Percentiles rank a stretch among this genome's conserved stretches.
Conservation (phyloP, 2,888 invertebrate species). For the Lamellibrachia satsuma region DNA sequence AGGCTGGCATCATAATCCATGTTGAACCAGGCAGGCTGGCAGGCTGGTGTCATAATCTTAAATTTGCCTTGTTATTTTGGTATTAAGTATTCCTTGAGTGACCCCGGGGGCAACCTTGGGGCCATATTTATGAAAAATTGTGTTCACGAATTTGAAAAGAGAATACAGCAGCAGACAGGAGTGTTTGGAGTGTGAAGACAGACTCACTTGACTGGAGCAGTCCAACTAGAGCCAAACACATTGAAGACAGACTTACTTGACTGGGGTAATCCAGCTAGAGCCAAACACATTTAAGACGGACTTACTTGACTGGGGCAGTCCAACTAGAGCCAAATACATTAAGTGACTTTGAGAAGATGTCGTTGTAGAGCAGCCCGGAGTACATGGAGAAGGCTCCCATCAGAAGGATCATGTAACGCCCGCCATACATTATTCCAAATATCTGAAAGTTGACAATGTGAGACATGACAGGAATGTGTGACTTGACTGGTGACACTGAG, state of each 20-base stretch:
- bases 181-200: too few relatives aligned
- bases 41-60: too few relatives aligned
- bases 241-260: conserved; percentile 61
- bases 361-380: conserved; percentile 97
- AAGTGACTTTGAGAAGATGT: conserved; percentile 95
- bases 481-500: conserved; percentile 91
- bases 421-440: conserved; percentile 97
- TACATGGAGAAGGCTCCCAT: conserved; percentile 99
- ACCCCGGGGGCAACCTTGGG: too few relatives aligned
- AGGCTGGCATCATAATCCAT: too few relatives aligned
- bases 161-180: too few relatives aligned
- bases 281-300: not conserved
- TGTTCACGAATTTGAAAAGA: too few relatives aligned
- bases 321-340: conserved; percentile 95
- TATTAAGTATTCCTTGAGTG: too few relatives aligned
- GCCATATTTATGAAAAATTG: too few relatives aligned
- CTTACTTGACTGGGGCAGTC: conserved; percentile 60
- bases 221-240: conserved; percentile 92
- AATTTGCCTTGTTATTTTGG: too few relatives aligned
- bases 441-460: conserved; percentile 76
- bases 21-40: too few relatives aligned
- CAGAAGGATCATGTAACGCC: conserved; percentile 94
- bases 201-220: conserved; percentile 11
- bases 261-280: not conserved
- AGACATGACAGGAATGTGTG: conserved; percentile 69